Evolutionary conservation across 2,797 vertebrate species (phyloP).

Genomic region (Apodemus agrarius): DNA sequence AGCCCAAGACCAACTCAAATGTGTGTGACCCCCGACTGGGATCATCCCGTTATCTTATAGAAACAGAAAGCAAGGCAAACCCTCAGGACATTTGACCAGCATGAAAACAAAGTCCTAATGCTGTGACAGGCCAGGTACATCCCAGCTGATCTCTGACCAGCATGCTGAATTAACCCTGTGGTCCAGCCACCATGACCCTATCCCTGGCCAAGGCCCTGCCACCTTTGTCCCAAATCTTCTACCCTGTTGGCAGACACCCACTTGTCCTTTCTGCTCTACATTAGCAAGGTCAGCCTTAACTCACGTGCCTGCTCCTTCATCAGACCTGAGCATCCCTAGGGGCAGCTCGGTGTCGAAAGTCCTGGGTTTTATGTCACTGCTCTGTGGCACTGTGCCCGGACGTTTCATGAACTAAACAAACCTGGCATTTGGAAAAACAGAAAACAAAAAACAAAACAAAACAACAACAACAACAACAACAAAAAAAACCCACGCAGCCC

Average conservation of each 20-base stretch:
- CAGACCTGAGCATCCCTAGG: background rate
- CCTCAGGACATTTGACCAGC: background rate
- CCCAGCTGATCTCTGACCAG: background rate
- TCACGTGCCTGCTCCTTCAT: background rate
- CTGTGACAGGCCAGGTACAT: background rate
- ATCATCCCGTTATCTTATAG: background rate
- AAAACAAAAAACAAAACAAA: background rate
- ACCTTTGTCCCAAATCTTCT: background rate
- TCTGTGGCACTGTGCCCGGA: background rate
- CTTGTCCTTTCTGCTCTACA: background rate
- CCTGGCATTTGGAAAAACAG: background rate
- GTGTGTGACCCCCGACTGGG: background rate
- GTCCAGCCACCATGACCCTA: background rate
- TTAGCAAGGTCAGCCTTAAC: background rate
- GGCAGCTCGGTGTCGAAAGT: background rate
- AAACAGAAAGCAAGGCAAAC: background rate
- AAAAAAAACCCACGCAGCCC: background rate
- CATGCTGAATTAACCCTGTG: background rate
- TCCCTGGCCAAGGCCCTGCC: background rate
- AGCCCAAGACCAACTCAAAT: background rate
- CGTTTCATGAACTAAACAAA: constrained; percentile 5
- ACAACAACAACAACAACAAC: too few relatives aligned
- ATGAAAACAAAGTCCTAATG: background rate
- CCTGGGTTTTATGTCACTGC: background rate
- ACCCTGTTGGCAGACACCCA: background rate